Evolutionary conservation across 2,113 vertebrate species (phyloP).

Genomic region (Gulo gulo): DNA sequence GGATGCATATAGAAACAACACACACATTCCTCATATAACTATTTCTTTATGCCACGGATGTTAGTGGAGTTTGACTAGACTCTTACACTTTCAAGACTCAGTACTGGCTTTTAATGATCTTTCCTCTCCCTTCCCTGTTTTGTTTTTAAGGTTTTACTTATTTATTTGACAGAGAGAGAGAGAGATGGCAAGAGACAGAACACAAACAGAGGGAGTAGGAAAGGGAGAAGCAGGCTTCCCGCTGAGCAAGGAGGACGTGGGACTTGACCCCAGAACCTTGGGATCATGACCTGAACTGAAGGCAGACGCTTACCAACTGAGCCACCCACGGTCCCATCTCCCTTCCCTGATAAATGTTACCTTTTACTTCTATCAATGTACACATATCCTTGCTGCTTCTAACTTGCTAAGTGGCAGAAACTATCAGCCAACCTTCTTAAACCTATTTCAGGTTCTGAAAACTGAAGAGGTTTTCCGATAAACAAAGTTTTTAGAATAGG

Average conservation of each 20-base stretch:
- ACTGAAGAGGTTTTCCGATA: background rate
- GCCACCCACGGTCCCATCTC: too few relatives aligned
- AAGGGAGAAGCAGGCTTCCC: too few relatives aligned
- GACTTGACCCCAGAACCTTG: too few relatives aligned
- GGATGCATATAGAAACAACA: background rate
- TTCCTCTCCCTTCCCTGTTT: background rate
- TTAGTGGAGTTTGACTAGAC: background rate
- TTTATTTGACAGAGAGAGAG: too few relatives aligned
- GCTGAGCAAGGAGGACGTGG: too few relatives aligned
- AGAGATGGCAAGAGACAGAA: too few relatives aligned
- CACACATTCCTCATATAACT: background rate
- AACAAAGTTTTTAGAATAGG: conserved; percentile 1
- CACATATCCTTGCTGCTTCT: background rate
- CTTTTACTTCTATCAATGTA: background rate
- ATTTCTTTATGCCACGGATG: conserved; percentile 3
- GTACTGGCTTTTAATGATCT: background rate
- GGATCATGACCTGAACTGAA: too few relatives aligned
- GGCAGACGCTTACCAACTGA: too few relatives aligned
- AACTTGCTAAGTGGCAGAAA: background rate
- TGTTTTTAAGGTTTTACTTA: too few relatives aligned
- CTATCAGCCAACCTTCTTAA: background rate
- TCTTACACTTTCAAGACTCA: background rate
- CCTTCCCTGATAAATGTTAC: background rate
- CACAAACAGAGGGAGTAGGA: too few relatives aligned
- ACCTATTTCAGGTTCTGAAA: background rate